Conservation (phyloP, 1,140 invertebrate species). For the Drosophila kurseongensis region DNA sequence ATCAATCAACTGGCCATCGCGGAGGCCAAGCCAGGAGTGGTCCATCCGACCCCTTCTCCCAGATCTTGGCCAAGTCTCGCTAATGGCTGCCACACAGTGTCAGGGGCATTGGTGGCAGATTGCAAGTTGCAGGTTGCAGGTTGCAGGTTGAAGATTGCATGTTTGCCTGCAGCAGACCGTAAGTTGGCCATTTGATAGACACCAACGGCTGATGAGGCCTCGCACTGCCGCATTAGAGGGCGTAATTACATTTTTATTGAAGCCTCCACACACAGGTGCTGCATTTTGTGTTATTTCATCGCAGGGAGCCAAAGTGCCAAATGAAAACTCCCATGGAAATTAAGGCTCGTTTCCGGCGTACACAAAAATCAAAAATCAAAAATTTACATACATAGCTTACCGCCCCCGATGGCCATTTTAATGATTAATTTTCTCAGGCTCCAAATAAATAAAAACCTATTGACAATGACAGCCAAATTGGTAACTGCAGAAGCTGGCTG, state of each 20-base stretch:
- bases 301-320: slow-evolving; percentile 28
- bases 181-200: slow-evolving; percentile 25
- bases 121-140: slow-evolving; percentile 39
- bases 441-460: slow-evolving; percentile 49
- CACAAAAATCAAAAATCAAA: slow-evolving; percentile 35
- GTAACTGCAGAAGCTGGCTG: slow-evolving; percentile 14
- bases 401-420: slow-evolving; percentile 62
- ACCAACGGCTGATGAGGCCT: slow-evolving; percentile 35
- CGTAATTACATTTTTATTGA: slow-evolving; percentile 83
- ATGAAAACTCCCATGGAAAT: slow-evolving; percentile 69
- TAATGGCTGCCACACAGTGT: slow-evolving; percentile 75
- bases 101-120: slow-evolving; percentile 58
- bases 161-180: slow-evolving; percentile 15
- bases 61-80: slow-evolving; percentile 40
- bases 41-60: not conserved
- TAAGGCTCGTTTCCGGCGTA: slow-evolving; percentile 64
- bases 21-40: slow-evolving; percentile 67
- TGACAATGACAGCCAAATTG: slow-evolving; percentile 57
- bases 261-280: slow-evolving; percentile 27
- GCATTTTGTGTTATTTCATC: slow-evolving; percentile 24
- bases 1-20: slow-evolving; percentile 72
- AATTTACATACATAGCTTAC: slow-evolving; percentile 65
- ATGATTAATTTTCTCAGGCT: slow-evolving; percentile 82
- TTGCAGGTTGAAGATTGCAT: slow-evolving; percentile 31
- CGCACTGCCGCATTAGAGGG: slow-evolving; percentile 64